A percentile compares a stretch with the other conserved stretches of the same genome.
Conservation (phyloP, 2,113 vertebrate genomes). For the Barnardius zonarius region DNA sequence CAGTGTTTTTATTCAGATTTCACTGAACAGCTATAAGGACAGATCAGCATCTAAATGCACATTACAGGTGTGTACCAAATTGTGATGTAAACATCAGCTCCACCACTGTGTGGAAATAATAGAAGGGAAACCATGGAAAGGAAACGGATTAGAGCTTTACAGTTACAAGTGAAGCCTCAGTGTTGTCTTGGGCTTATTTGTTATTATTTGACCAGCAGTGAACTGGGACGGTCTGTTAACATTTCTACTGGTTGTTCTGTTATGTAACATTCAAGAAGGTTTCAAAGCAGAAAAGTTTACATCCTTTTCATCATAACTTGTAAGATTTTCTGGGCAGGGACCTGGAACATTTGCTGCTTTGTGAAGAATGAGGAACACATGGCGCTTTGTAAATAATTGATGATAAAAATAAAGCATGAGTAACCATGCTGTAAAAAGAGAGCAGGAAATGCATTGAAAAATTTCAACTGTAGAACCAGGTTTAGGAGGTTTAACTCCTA, state of each 20-base stretch:
- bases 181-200: not conserved
- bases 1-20: not conserved
- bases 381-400: constrained; percentile 43
- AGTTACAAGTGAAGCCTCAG: not conserved
- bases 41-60: not conserved
- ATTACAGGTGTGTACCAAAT: not conserved
- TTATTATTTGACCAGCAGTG: not conserved
- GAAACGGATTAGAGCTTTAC: not conserved
- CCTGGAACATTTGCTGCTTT: not conserved
- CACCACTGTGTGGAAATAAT: not conserved
- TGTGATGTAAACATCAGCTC: not conserved
- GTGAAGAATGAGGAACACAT: not conserved
- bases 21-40: not conserved
- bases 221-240: not conserved
- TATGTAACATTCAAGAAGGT: not conserved
- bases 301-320: not conserved
- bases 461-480: not conserved
- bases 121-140: not conserved
- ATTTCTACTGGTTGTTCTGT: not conserved
- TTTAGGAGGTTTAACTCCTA: not conserved
- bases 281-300: not conserved
- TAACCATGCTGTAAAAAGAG: not conserved
- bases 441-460: not conserved
- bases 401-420: constrained; percentile 39
- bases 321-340: not conserved